These are phyloP conservation scores for Acromyrmex charruanus DNA, from an alignment of 1,140 invertebrate genomes.

Conservation along the genomic window DNA sequence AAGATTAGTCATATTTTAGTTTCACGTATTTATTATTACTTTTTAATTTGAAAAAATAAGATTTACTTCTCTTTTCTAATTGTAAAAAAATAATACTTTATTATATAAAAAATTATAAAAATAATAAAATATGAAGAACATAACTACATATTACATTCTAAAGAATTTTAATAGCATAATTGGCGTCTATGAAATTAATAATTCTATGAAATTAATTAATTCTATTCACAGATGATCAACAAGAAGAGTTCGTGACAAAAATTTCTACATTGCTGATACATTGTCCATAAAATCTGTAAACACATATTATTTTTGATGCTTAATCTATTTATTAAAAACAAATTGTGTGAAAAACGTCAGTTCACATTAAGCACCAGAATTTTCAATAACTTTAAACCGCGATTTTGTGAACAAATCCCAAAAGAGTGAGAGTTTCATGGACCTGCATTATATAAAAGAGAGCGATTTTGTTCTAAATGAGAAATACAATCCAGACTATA, in stretches of 20 bases:
- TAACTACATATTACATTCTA: not conserved
- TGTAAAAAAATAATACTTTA: not conserved
- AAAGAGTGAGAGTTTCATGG: not conserved
- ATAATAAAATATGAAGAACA: not conserved
- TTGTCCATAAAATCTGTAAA: not conserved
- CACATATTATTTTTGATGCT: not conserved
- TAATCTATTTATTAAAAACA: not conserved
- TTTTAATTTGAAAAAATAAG: not conserved
- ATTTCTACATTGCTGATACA: not conserved
- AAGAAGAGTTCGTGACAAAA: not conserved
- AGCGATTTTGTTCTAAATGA: constrained; percentile 15
- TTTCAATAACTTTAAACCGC: not conserved
- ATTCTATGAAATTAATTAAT: constrained; percentile 7
- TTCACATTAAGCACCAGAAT: not conserved
- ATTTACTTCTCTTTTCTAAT: not conserved
- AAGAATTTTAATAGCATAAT: not conserved
- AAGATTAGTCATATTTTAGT: not conserved
- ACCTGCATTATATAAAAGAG: not conserved
- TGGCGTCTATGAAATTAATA: not conserved
- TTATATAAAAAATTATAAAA: not conserved
- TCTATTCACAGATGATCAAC: not conserved
- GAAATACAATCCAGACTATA: constrained; percentile 1
- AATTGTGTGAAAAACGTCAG: too few species aligned
- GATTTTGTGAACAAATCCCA: constrained; percentile 17
- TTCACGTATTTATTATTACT: not conserved